Percentiles rank a stretch among this genome's conserved stretches.
phyloP scores from a whole-genome alignment of 2,113 vertebrate species.

The Sakesphorus luctuosus region DNA sequence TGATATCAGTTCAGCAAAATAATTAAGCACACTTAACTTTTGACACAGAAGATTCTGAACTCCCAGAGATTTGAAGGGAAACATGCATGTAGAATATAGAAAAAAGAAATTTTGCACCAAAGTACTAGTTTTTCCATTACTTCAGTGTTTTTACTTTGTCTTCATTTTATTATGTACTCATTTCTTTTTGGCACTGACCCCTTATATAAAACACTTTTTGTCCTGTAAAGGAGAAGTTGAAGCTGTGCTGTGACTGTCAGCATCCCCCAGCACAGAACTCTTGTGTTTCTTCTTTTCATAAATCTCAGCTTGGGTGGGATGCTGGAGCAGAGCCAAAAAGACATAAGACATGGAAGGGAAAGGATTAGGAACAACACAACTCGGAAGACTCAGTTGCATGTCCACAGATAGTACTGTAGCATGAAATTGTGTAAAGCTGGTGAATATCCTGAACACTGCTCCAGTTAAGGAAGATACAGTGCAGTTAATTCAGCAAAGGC shows the following conservation, averaged over 20 bases:
- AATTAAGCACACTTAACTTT: not conserved
- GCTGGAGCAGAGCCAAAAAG: not conserved
- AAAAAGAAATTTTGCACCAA: not conserved
- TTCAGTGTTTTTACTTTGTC: not conserved
- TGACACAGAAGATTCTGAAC: not conserved
- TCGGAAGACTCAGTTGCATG: not conserved
- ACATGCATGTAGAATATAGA: not conserved
- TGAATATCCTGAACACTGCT: not conserved
- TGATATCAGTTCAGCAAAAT: not conserved
- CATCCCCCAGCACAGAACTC: not conserved
- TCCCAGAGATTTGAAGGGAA: not conserved
- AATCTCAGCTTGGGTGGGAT: not conserved
- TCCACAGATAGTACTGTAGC: not conserved
- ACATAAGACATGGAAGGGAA: not conserved
- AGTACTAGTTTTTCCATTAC: not conserved
- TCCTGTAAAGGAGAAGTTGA: not conserved
- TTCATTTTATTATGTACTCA: not conserved
- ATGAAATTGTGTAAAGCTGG: not conserved
- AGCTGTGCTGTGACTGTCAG: not conserved
- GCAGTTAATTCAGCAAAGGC: not conserved
- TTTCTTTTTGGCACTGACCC: not conserved
- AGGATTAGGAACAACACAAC: not conserved
- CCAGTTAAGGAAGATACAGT: not conserved
- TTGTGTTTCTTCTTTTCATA: not conserved
- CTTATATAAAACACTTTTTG: not conserved